Evolutionary conservation across 1,140 invertebrate genomes (phyloP), one percentile per base, ranked within the genome.

Genomic region (Atta texana): DNA sequence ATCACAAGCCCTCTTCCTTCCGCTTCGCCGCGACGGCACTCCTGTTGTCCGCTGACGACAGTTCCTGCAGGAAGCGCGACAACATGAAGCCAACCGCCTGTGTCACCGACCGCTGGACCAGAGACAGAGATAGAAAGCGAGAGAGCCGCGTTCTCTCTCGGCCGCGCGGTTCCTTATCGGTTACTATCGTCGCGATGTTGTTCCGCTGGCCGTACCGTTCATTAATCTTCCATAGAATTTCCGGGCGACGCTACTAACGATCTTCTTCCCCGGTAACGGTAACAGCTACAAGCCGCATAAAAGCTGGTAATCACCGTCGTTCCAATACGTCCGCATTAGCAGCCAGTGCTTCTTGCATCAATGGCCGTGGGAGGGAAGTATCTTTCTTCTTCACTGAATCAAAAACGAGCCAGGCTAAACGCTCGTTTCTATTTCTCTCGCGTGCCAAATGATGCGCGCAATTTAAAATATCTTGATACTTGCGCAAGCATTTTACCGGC

Each of bases 1-100:
- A 87, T 89, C 88, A 90, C 89, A 85, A 90, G n/a, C 28, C 51
- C 24, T n/a, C 28, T 14, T 10, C 5, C 28, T 61, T 66, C 63
- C 74, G 66, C 61, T 78, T 61, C 51, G 74, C 86, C 44, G 64
- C 88, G 55, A 21, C 74, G 68, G 51, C 74, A 1, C 6, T 61
- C 28, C 31, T 39, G 39, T 72, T 88, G 55, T 87, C 78, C 80
- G 61, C 88, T 24, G 88, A 78, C 10, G 88, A 85, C 18, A 90
- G 53, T 28, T 89, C 85, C 69, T 80, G 85, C 34, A 90, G 86
- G 34, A 85, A 89, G 64, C 89, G 77, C 72, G 85, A 87, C 89
- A 90, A 66, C 88, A 90, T 89, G 31, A 66, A 90, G 85, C 64
- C 39, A 76, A 76, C 34, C 34, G 16, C 59, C 14, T 21, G 51